A percentile compares a stretch with the other conserved stretches of the same genome.
These are phyloP conservation scores for Heterotis niloticus DNA, from an alignment of 2,113 vertebrate genomes.

Conservation along the genomic window DNA sequence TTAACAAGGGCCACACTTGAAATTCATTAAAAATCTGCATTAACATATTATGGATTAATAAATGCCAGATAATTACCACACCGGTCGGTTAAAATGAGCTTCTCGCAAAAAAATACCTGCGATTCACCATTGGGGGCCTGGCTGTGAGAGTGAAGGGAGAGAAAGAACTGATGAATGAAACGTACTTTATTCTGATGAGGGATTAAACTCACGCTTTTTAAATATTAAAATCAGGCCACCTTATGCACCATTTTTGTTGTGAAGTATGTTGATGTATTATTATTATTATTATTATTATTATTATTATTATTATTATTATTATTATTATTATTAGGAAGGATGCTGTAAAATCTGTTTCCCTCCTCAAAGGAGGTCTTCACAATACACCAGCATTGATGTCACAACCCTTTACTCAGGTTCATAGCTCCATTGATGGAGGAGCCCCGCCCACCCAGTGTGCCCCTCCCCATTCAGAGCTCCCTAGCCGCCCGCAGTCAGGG, in stretches of 20 bases:
- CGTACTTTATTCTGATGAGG: too few species aligned
- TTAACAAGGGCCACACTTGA: too few species aligned
- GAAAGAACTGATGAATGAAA: too few species aligned
- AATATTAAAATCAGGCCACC: background rate
- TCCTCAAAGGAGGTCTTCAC: background rate
- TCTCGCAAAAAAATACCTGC: too few species aligned
- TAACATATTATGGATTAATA: too few species aligned
- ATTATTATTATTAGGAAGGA: background rate
- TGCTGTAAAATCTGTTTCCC: background rate
- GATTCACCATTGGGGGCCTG: too few species aligned
- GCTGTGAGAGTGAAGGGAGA: too few species aligned
- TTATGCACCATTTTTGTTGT: background rate
- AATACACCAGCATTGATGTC: slow-evolving; percentile 22
- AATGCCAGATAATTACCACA: too few species aligned
- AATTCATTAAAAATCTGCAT: too few species aligned
- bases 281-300: slow-evolving; percentile 8
- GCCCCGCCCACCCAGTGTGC: background rate
- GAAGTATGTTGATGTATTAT: too few species aligned
- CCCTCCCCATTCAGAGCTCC: background rate
- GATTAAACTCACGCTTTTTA: background rate
- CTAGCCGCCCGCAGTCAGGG: background rate
- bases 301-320: slow-evolving; percentile 5
- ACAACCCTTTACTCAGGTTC: slow-evolving; percentile 21
- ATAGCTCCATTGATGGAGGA: background rate
- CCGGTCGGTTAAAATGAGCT: too few species aligned